These are phyloP conservation scores for Pocillopora grandis DNA, from an alignment of 92 coral and sea anemone species.

Conservation along the genomic window DNA sequence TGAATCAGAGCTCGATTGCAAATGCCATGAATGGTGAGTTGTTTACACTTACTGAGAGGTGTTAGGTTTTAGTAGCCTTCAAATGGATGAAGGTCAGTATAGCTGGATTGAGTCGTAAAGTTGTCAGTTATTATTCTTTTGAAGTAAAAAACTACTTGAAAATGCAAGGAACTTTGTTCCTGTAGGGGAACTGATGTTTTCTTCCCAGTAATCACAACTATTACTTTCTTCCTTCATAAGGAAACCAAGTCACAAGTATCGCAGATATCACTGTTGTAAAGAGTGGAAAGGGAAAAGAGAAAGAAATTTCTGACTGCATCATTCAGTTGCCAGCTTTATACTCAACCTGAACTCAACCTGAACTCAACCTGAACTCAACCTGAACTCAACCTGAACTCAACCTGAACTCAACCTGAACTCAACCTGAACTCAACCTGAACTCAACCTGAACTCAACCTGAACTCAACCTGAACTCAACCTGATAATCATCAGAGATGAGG, in stretches of 20 bases:
- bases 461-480: no score
- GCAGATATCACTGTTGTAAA: not conserved
- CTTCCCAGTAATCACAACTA: not conserved
- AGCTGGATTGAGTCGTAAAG: not conserved
- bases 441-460: no score
- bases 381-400: no score
- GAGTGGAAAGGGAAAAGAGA: not conserved
- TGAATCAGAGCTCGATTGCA: not conserved
- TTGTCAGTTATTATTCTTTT: not conserved
- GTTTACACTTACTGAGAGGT: not conserved
- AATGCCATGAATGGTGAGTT: not conserved
- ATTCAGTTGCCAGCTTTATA: not conserved
- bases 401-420: no score
- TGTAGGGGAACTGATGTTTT: no score
- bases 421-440: no score
- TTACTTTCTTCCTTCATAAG: not conserved
- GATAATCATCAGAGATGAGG: no score
- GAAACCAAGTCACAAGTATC: not conserved
- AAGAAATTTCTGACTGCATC: not conserved
- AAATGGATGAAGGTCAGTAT: not conserved
- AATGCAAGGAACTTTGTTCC: no score
- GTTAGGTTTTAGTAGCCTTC: not conserved
- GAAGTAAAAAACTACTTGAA: no score
- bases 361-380: no score
- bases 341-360: no score